Conservation (phyloP, 2,797 vertebrate genomes). For the Pteronotus mesoamericanus region DNA sequence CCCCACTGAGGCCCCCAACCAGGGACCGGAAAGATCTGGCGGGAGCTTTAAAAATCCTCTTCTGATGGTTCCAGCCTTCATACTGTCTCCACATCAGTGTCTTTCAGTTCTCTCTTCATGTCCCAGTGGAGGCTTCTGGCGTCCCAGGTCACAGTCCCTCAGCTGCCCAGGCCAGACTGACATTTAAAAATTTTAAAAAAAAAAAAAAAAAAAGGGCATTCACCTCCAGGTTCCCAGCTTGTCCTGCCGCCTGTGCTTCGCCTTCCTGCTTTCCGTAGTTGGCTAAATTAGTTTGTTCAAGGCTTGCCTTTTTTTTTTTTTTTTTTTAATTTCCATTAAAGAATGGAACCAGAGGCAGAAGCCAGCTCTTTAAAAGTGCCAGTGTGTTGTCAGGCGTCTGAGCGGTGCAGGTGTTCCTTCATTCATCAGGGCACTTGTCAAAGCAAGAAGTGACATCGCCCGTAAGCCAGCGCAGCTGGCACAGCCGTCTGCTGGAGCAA, state of each 20-base stretch:
- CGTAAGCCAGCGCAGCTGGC: too few species aligned
- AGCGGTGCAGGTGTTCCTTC: too few species aligned
- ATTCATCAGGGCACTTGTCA: neutral
- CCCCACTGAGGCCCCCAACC: neutral
- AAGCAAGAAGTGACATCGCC: neutral
- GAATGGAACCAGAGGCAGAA: neutral
- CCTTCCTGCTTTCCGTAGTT: neutral
- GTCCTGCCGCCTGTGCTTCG: neutral
- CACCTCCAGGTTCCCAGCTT: neutral
- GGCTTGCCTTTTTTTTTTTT: too few species aligned
- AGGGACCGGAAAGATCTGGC: neutral
- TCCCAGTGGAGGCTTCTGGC: neutral
- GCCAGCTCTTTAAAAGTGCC: neutral
- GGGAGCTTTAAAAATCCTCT: neutral
- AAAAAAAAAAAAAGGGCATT: neutral
- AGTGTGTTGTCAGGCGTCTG: neutral
- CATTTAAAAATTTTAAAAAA: neutral
- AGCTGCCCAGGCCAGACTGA: neutral
- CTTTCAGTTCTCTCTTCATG: neutral
- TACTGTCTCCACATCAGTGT: neutral
- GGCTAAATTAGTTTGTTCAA: neutral
- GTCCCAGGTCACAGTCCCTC: neutral
- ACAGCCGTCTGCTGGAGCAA: neutral
- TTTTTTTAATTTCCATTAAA: neutral
- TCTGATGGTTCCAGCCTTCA: neutral